phyloP scores from a whole-genome alignment of 2,113 vertebrate genomes.

The Mustelus asterias region DNA sequence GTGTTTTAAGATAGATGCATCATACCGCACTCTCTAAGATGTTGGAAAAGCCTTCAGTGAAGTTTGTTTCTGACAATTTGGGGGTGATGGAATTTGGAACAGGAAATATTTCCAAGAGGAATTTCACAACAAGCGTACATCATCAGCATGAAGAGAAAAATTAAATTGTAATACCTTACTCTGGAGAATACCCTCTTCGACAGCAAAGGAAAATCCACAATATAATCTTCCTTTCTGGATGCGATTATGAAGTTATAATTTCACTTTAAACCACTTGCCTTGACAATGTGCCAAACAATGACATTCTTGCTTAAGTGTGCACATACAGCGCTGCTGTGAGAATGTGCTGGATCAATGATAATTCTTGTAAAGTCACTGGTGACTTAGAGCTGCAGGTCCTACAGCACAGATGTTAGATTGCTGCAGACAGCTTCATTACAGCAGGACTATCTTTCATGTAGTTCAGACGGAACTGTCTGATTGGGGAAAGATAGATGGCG shows the following conservation, averaged over 20 bases:
- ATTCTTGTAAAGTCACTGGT: background rate
- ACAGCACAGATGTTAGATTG: conserved; percentile 15
- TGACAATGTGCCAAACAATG: background rate
- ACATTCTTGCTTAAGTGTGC: background rate
- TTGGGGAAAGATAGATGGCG: background rate
- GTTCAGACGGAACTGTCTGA: background rate
- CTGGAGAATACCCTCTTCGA: background rate
- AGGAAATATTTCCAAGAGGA: background rate
- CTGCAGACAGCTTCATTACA: conserved; percentile 31
- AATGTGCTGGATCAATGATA: background rate
- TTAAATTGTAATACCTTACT: background rate
- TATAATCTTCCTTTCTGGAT: background rate
- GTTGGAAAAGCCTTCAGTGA: too few relatives aligned
- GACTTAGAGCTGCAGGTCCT: conserved; percentile 4
- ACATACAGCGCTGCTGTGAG: background rate
- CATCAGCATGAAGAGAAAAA: background rate
- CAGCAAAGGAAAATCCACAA: background rate
- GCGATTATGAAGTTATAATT: background rate
- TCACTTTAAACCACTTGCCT: background rate
- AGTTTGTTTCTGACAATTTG: background rate
- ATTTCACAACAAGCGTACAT: background rate
- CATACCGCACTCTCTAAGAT: background rate
- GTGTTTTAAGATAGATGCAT: background rate
- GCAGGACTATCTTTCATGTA: conserved; percentile 25
- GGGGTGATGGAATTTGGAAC: background rate